Base-by-base conservation (phyloP, 2,888 invertebrate genomes). In the Oxytorus armatus region DNA sequence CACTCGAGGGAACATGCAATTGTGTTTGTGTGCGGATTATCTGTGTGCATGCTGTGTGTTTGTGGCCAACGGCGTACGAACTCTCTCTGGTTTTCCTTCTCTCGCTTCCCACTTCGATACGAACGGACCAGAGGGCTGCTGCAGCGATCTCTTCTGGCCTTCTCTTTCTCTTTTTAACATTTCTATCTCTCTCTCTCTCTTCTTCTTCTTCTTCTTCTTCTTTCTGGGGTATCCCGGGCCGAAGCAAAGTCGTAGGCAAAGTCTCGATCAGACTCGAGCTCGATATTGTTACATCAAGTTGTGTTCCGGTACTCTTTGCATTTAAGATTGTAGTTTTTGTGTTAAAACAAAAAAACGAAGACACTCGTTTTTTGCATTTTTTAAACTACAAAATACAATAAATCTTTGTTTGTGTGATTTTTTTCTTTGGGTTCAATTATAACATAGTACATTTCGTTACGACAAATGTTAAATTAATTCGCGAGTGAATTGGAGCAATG, bases 241-340 rank as follows among this genome's bases (percentile, higher is more conserved):
- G 63, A n/a, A 63, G 77, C 63, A 77, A 77, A 77, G 70, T 77
- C 74, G 74, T 65, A 47, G 79, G 79, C 68, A 82, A 73, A 75
- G 68, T 53, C 72, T 53, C 70, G 61, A 76, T 76, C 79, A 63
- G 77, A 66, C 63, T 33, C 61, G 47, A 51, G 61, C 74, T 65
- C 65, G 74, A 74, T 74, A 65, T 74, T 65, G 65, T 74, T 74
- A 44, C 63, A 65, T 55, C 53, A 44, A 74, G 21, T 55, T 42
- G 73, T 53, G 73, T 74, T 74, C 65, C 65, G 73, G 65, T 65
- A 65, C 53, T 65, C 63, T 66, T 33, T 53, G 11, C 8, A 25
- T 36, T 49, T 57, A n/a, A 10, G n/a, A n/a, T n/a, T n/a, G n/a
- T n/a, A n/a, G n/a, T n/a, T n/a, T n/a, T n/a, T n/a, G n/a, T n/a